Evolutionary conservation across 1,140 invertebrate genomes (phyloP).

Genomic region (Lineus longissimus): DNA sequence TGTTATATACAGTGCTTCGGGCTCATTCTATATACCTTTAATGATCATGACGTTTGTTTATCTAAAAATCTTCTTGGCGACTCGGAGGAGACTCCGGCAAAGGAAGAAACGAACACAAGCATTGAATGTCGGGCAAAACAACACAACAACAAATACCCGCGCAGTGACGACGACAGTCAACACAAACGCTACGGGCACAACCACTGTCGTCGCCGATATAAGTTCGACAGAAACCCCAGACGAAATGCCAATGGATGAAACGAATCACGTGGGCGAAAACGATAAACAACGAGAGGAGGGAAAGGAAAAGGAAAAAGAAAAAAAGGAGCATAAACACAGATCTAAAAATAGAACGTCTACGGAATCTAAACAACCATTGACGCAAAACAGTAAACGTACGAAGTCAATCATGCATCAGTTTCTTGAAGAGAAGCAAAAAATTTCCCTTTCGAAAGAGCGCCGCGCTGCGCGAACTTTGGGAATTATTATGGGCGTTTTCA

Average conservation of each 20-base stretch:
- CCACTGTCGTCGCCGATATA: not conserved
- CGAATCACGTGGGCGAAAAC: not conserved
- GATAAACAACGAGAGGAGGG: not conserved
- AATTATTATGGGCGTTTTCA: slow-evolving; percentile 88
- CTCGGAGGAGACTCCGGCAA: slow-evolving; percentile 21
- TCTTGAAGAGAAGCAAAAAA: slow-evolving; percentile 89
- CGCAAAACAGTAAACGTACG: not conserved
- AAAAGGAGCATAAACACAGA: no score
- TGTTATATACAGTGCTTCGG: slow-evolving; percentile 38
- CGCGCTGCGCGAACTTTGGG: slow-evolving; percentile 94
- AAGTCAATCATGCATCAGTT: slow-evolving; percentile 25
- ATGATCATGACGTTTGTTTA: slow-evolving; percentile 53
- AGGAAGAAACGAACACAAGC: slow-evolving; percentile 14
- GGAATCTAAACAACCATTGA: not conserved
- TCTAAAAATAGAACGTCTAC: not conserved
- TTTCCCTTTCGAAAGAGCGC: slow-evolving; percentile 84
- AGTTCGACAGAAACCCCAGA: not conserved
- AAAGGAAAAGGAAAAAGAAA: not conserved
- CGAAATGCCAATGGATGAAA: not conserved
- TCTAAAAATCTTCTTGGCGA: slow-evolving; percentile 32
- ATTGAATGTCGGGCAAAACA: not conserved
- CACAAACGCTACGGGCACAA: not conserved
- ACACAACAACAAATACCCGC: not conserved
- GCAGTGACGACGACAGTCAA: not conserved
- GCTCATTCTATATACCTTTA: slow-evolving; percentile 57